These are phyloP conservation scores for Melanostigma gelatinosum DNA, from an alignment of 2,113 vertebrate species.

Conservation along the genomic window DNA sequence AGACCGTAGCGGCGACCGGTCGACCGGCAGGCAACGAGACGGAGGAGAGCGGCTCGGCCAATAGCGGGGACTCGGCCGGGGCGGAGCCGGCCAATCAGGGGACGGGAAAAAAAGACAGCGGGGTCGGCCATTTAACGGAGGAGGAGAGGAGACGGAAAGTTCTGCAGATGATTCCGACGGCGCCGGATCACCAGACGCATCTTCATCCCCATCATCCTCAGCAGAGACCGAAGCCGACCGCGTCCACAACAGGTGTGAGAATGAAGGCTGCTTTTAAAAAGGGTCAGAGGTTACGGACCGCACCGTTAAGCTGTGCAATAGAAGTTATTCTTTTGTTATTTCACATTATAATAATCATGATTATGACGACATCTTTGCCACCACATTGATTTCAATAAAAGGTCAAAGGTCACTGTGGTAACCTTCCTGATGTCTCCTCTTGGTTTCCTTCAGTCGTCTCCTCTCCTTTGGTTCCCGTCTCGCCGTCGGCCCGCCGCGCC, in stretches of 20 bases:
- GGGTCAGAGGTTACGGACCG: no score
- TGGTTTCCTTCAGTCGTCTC: conserved; percentile 33
- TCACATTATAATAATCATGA: no score
- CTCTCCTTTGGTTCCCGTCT: conserved; percentile 28
- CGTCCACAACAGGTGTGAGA: conserved; percentile 66
- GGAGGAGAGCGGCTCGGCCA: conserved; percentile 35
- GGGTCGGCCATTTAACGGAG: conserved; percentile 52
- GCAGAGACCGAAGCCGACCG: conserved; percentile 68
- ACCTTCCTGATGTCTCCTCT: neutral
- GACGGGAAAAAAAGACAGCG: conserved; percentile 40
- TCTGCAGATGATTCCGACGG: conserved; percentile 67
- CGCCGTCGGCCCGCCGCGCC: conserved; percentile 32
- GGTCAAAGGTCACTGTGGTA: no score
- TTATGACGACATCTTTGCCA: neutral
- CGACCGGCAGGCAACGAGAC: conserved; percentile 24
- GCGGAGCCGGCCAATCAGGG: conserved; percentile 47
- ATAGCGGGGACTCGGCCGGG: conserved; percentile 30
- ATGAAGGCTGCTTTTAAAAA: neutral
- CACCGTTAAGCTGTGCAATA: no score
- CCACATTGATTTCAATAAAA: neutral
- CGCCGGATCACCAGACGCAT: conserved; percentile 45
- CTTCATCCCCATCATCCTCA: conserved; percentile 65
- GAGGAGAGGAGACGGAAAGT: conserved; percentile 65
- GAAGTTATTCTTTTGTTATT: no score
- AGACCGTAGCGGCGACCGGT: conserved; percentile 34